Base-by-base conservation (phyloP, 2,888 invertebrate genomes). In the Oligia strigilis region DNA sequence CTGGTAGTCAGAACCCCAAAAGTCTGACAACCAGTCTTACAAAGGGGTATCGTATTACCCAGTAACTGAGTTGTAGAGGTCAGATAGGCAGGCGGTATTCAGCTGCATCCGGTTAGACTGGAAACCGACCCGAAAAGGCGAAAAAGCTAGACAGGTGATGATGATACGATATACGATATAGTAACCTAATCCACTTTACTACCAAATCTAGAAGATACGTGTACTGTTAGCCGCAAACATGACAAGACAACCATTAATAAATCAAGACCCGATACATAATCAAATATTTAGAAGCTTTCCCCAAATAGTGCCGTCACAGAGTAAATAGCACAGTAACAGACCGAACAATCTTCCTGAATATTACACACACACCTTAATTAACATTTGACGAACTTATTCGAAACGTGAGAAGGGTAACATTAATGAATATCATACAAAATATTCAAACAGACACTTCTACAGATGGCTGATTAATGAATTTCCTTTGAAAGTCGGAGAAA, bases 381-480 rank as follows among this genome's bases (percentile, higher is more conserved):
- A 89, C 83, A 89, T 85, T 83, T 87, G 90, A 89, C 87, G 88
- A 82, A 78, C 70, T 81, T 77, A 77, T 84, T 86, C 72, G 64
- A 75, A 82, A 82, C 72, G 81, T 89, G 89, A 89, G 81, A 74
- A 88, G 88, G 90, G 89, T 89, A 80, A 84, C 83, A 89, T 88
- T 88, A 89, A 89, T 88, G 81, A 83, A 87, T 79, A 79, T 80
- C 73, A 82, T 76, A 85, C 81, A 80, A 85, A 89, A 87, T 84
- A 89, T 89, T 88, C 80, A 88, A 75, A 76, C 66, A 78, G 58
- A 80, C 65, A 75, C 64, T 76, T 77, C 77, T 73, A 73, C 81
- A 84, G 78, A 87, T 82, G 74, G 52, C 72, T 88, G 83, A 88
- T 81, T 89, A 87, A 86, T 87, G 82, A 79, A 79, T 78, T 77